phyloP scores from a whole-genome alignment of 2,113 vertebrate species.

The Cichladusa arquata region DNA sequence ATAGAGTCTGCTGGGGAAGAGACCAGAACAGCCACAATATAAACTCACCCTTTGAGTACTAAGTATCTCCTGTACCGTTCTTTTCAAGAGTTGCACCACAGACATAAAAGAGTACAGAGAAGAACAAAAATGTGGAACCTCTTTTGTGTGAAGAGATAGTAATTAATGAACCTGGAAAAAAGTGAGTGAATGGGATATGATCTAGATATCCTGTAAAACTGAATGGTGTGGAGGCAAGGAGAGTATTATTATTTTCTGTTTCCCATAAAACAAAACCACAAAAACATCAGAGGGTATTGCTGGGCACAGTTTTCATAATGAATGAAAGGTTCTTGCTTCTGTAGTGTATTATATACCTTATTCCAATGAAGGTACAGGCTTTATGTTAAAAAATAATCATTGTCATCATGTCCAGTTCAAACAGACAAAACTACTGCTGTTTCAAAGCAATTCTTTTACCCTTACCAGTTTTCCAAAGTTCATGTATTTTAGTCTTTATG shows the following conservation, averaged over 20 bases:
- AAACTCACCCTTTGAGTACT: neutral
- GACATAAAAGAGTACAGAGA: neutral
- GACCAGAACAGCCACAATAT: neutral
- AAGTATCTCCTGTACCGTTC: neutral
- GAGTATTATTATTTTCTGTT: neutral
- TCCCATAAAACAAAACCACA: neutral
- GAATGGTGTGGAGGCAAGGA: neutral
- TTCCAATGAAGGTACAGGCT: fast-evolving
- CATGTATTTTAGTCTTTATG: neutral
- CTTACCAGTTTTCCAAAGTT: neutral
- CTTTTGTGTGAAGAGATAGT: neutral
- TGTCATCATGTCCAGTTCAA: neutral
- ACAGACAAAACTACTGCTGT: neutral
- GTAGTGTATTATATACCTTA: neutral
- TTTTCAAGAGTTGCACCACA: neutral
- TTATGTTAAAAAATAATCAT: neutral
- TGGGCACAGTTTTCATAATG: neutral
- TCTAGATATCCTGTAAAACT: neutral
- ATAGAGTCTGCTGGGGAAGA: neutral
- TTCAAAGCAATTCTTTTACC: neutral
- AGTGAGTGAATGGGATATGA: neutral
- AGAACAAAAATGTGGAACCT: neutral
- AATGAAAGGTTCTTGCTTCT: neutral
- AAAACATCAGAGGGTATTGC: neutral
- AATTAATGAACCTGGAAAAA: neutral